Conservation (phyloP, 2,797 vertebrate species). For the Chloroceryle amazona region DNA sequence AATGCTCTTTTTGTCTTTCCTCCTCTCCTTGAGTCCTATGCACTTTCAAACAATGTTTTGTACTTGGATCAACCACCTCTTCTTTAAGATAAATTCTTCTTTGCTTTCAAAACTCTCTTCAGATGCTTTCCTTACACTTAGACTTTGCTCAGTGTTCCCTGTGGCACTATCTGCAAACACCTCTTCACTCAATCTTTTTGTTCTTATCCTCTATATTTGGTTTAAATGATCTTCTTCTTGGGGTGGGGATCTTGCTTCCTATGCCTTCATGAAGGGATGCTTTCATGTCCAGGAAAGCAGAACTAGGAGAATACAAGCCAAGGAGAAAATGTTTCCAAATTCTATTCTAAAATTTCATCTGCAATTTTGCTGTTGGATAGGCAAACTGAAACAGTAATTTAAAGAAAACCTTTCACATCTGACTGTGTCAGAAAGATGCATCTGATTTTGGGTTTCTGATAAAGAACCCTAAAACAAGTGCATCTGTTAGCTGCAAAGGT, state of each 20-base stretch:
- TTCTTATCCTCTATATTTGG: not conserved
- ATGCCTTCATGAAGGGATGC: not conserved
- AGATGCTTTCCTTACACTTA: not conserved
- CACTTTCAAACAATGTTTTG: not conserved
- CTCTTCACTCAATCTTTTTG: not conserved
- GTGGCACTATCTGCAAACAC: not conserved
- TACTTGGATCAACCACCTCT: not conserved
- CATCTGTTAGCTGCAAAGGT: not conserved
- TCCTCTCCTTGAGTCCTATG: not conserved
- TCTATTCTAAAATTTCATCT: conserved; percentile 7
- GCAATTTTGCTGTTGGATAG: not conserved
- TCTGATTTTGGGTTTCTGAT: not conserved
- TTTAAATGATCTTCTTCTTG: not conserved
- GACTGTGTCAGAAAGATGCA: not conserved
- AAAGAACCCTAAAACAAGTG: not conserved
- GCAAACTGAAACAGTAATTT: not conserved
- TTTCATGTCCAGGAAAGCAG: not conserved
- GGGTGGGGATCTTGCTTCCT: not conserved
- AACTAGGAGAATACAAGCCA: not conserved
- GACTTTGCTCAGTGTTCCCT: not conserved
- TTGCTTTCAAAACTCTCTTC: conserved; percentile 18
- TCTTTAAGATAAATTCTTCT: conserved; percentile 26
- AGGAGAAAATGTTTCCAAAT: conserved; percentile 11
- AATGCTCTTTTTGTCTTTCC: not conserved
- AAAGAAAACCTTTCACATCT: not conserved